Base-by-base conservation (phyloP, 1,140 invertebrate species). In the Anadara kagoshimensis region DNA sequence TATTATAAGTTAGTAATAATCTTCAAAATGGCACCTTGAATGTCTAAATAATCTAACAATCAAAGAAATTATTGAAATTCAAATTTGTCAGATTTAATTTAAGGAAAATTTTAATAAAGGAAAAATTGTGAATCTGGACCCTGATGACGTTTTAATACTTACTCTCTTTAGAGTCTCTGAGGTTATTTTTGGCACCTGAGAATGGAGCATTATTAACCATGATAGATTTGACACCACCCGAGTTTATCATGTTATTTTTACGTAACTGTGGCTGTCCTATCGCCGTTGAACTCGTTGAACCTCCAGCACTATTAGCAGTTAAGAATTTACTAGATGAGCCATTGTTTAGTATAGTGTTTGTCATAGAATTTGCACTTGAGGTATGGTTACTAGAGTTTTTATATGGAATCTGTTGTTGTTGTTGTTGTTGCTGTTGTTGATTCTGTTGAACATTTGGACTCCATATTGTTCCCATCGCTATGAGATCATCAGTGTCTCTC, bases 381-480 rank as follows among this genome's bases (percentile, higher is more conserved):
- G 29, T 36, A 36, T 36, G 29, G 29, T 7, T 36, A 36, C 29
- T 36, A 36, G 29, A 36, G 29, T 36, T 36, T 36, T 36, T 36
- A 36, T 36, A 36, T 3, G 29, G 29, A 3, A 36, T 36, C 29
- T 36, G 29, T 36, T 36, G 61, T 56, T 54, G 69, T 66, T 54
- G 69, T 66, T 24, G 69, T 57, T 43, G 56, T 49, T 51, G 74
- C 26, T 54, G 29, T 56, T 59, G 47, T 74, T 59, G 47, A 65
- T 20, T 57, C 73, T 66, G 54, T 64, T 70, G 66, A 41, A 71
- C 22, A 54, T 62, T 76, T 62, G 74, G 61, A 53, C 61, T 72
- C 72, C 78, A 69, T 36, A 69, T 64, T 73, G 67, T 73, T 47
- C 69, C 66, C 62, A 73, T 68, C 20, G 73, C 66, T 65, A 73